Evolutionary conservation across 2,113 vertebrate species (phyloP), one percentile per base, ranked within the genome.

Genomic region (Cephalopterus ornatus): DNA sequence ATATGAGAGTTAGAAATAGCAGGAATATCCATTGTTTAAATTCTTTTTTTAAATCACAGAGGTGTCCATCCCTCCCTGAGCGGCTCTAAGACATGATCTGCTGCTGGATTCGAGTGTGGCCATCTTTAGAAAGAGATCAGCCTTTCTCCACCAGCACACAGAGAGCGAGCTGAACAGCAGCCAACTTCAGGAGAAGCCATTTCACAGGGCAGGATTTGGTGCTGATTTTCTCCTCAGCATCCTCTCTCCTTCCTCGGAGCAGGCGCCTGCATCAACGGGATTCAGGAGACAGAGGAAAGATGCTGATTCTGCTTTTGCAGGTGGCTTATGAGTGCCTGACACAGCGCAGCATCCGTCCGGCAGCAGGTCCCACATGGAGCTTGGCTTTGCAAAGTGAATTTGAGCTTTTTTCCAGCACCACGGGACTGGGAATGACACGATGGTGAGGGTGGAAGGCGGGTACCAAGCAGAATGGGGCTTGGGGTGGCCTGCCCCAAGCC

Each of bases 161-260:
- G 56, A 87, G 24, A 62, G 17, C 3, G 14, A 92, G 75, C 82
- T 91, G 95, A 92, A 80, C 9, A 30, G 70, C 52, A 76, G 92
- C 92, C 93, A 96, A 39, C 50, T 75, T 63, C 44, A 95, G 95
- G 7, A 87, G 74, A 80, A 78, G 80, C 74, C 92, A 92, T 88
- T 97, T 96, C 92, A 76, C 59, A 77, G 42, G 68, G 47, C 14
- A 55, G 67, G 21, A 80, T 63, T 70, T 23, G 39, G 19, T 67
- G 89, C 56, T n/a, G 35, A 41, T 76, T 62, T 70, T 81, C 46
- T 65, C 59, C 73, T 72, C 61, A 39, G 46, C 72, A 84, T 61
- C 81, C 50, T 55, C 66, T 59, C 65, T 85, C 66, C 23, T 47
- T 55, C 30, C 44, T 56, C 6, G 0, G 47, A 33, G 35, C 20